These are phyloP conservation scores for Plestiodon gilberti DNA, from an alignment of 2,113 vertebrate genomes.

Conservation along the genomic window DNA sequence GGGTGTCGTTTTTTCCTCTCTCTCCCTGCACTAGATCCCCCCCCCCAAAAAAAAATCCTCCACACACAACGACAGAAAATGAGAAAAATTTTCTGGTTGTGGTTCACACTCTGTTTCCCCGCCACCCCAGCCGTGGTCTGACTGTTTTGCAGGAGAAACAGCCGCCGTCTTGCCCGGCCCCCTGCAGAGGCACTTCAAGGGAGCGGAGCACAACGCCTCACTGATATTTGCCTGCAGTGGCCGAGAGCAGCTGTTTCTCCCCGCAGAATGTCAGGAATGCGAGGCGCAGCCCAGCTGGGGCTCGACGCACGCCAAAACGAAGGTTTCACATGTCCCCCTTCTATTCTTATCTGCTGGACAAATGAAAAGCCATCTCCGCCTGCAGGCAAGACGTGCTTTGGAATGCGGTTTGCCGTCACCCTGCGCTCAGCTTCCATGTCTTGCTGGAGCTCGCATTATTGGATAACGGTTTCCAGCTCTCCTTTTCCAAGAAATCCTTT, in stretches of 20 bases:
- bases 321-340: not conserved
- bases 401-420: not conserved
- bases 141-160: not conserved
- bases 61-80: not conserved
- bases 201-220: not conserved
- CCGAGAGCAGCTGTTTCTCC: not conserved
- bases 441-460: not conserved
- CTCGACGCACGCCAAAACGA: accelerated
- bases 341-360: not conserved
- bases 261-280: accelerated
- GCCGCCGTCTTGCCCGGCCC: not conserved
- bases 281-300: accelerated
- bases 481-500: too few species aligned
- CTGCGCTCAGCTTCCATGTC: accelerated
- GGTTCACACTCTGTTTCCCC: too few species aligned
- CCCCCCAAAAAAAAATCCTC: not conserved
- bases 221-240: not conserved
- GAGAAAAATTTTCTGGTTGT: too few species aligned
- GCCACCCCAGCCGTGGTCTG: too few species aligned
- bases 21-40: not conserved
- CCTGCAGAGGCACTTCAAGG: not conserved
- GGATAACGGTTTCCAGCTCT: not conserved
- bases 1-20: not conserved
- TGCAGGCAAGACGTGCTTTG: accelerated
- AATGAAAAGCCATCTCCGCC: not conserved